These are phyloP conservation scores for Lerista edwardsae DNA, from an alignment of 2,797 vertebrate species.

Conservation along the genomic window DNA sequence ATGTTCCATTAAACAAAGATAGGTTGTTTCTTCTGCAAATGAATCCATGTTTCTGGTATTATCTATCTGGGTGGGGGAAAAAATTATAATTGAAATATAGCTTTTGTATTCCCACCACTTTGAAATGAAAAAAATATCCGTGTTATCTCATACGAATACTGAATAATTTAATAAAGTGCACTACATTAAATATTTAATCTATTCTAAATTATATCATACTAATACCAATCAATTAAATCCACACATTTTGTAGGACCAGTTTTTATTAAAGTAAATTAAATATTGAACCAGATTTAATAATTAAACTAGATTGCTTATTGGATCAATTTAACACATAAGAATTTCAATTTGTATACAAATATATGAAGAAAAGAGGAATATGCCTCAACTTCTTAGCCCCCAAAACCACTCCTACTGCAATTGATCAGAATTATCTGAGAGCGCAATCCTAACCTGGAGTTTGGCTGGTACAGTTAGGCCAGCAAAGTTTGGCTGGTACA, in stretches of 20 bases:
- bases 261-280: conserved; percentile 83
- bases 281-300: conserved; percentile 84
- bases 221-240: conserved; percentile 80
- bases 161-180: conserved; percentile 81
- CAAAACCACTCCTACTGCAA: conserved; percentile 37
- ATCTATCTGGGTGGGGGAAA: conserved; percentile 50
- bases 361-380: conserved; percentile 64
- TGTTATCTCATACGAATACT: conserved; percentile 74
- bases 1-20: conserved; percentile 65
- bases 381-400: conserved; percentile 65
- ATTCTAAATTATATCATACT: conserved; percentile 75
- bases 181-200: conserved; percentile 81
- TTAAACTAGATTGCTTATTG: conserved; percentile 80
- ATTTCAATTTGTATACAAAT: conserved; percentile 66
- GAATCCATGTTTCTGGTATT: conserved; percentile 65
- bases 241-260: conserved; percentile 73
- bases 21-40: conserved; percentile 65
- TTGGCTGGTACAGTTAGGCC: too few relatives aligned
- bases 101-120: conserved; percentile 71
- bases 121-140: conserved; percentile 68
- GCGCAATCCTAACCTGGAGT: too few relatives aligned
- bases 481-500: too few relatives aligned
- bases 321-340: conserved; percentile 74
- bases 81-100: conserved; percentile 64
- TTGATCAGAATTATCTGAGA: conserved; percentile 40